Base-by-base conservation (phyloP, 1,140 invertebrate genomes). In the Grapholita molesta region DNA sequence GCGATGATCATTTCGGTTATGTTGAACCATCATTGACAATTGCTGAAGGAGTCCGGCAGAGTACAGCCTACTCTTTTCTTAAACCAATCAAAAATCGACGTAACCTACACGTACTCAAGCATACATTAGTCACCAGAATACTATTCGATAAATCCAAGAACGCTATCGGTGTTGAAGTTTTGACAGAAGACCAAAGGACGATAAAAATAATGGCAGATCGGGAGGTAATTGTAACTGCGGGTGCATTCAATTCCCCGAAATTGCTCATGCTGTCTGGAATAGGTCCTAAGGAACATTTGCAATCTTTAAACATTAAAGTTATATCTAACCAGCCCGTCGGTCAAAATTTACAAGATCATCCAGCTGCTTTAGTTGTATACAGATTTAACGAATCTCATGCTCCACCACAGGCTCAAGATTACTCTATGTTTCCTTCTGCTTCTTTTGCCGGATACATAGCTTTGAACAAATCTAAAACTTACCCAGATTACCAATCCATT, bases 391-490 rank as follows among this genome's bases (percentile, higher is more conserved):
- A 32, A 77, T 94, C 33, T 95, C 95, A 77, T 32, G 30, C 53
- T 3, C 64, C 68, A 3, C 7, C 35, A 2, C 67, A 64, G 21
- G 66, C 68, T 1, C 94, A 94, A 3, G 90, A 96, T 25, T 93
- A 93, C 0, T 95, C 95, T 68, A 93, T 95, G 70, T 96, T 96
- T 0, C 96, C 96, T 0, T 77, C 96, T 8, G 96, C 96, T 0
- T 94, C 94, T 0, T 95, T 94, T 70, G 92, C 96, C 1, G 96
- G 96, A 0, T 81, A 96, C 23, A 95, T 96, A 78, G 94, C 95
- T 0, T 94, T 96, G 0, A 73, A 75, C 18, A 68, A 74, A 67
- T 70, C 69, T 12, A 57, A 75, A 65, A n/a, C 12, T 8, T 66
- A 72, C 24, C 73, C 73, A 28, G 76, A 78, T 18, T 77, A 77